phyloP scores from a whole-genome alignment of 1,140 invertebrate species.

The Orchesella cincta region DNA sequence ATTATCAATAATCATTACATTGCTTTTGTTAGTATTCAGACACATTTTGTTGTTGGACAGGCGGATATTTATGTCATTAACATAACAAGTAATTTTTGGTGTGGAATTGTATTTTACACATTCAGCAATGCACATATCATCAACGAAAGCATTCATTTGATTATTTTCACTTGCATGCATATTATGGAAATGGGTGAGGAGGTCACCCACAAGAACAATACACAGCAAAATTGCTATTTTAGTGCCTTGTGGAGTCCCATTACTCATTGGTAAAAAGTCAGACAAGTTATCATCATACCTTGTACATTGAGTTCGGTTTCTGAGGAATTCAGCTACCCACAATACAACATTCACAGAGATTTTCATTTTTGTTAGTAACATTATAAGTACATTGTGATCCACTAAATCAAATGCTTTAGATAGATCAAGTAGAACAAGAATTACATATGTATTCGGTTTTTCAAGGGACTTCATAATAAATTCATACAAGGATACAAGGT shows the following conservation, averaged over 20 bases:
- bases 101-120: neutral
- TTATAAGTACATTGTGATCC: constrained; percentile 27
- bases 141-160: constrained; percentile 24
- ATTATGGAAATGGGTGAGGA: neutral
- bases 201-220: neutral
- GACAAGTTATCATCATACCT: neutral
- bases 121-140: constrained; percentile 16
- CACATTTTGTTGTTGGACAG: neutral
- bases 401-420: constrained; percentile 34
- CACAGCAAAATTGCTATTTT: constrained; percentile 21
- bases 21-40: neutral
- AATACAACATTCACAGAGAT: constrained; percentile 9
- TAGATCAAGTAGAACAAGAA: constrained; percentile 23
- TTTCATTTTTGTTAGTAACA: neutral
- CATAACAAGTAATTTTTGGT: neutral
- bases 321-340: constrained; percentile 21
- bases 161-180: neutral
- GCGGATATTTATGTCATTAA: neutral
- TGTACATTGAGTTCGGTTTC: constrained; percentile 11
- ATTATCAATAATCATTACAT: neutral
- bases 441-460: constrained; percentile 4
- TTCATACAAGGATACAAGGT: neutral
- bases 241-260: constrained; percentile 31
- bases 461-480: constrained; percentile 15
- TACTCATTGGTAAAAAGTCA: neutral